Base-by-base conservation (phyloP, 2,113 vertebrate species). In the Poeciliopsis turrubarensis region DNA sequence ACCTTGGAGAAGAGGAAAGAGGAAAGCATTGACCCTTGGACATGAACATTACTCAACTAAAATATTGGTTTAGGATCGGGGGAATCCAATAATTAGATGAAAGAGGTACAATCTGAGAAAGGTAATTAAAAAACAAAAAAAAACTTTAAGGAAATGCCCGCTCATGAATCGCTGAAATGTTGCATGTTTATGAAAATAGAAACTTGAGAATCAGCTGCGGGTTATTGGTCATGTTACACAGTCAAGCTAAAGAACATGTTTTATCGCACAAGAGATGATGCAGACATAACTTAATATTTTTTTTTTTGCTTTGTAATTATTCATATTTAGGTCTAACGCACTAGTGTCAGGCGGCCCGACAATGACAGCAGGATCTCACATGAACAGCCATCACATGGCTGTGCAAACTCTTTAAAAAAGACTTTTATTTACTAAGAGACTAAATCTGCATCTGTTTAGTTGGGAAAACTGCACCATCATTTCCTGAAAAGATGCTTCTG, bases 1-100 rank as follows among this genome's bases (percentile, higher is more conserved):
- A 81, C 98, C 98, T 99, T 84, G 37, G 34, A 68, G 78, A 22
- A 70, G 61, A 54, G 8, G 62, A 47, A 5, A 62, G 25, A 73
- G 29, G 26, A 61, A 15, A 1, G 1, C 5, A 7, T 27, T 2
- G 13, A 39, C 3, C 19, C 17, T 13, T 29, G 15, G 47, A 29
- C 0, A 2, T 68, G 41, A 25, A 12, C 26, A 19, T 8, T 10
- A 8, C n/a, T 51, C 22, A 65, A 6, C 3, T 6, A 31, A 54
- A 67, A 44, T 2, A 27, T 29, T 26, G 7, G 12, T 27, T 44
- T 41, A 17, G 25, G 34, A 37, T 37, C 9, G 1, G 63, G 34
- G 25, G 1, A 22, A 34, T 65, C 3, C 9, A 11, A 8, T 11
- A 22, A 32, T 30, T 32, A 62, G 60, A 30, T 29, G 41, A 29